Conservation (phyloP, 2,888 invertebrate species). For the Lumbricus terrestris region DNA sequence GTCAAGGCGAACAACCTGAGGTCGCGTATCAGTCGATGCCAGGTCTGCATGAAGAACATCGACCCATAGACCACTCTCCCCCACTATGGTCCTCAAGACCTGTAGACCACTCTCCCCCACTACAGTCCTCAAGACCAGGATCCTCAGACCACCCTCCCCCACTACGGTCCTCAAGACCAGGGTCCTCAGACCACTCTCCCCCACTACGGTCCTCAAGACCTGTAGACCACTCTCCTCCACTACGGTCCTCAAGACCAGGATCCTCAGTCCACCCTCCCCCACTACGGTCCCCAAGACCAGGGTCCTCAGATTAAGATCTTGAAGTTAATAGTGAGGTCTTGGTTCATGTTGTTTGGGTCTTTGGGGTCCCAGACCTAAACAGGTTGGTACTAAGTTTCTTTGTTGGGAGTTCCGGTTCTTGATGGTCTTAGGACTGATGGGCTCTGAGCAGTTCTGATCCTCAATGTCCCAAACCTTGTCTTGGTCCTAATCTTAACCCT, state of each 20-base stretch:
- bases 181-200: no score
- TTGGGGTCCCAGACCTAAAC: background rate
- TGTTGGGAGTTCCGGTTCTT: background rate
- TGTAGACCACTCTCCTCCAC: background rate
- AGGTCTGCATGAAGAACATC: conserved; percentile 55
- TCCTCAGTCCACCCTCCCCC: no score
- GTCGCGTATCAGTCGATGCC: conserved; percentile 66
- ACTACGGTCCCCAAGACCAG: no score
- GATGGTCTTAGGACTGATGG: background rate
- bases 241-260: background rate
- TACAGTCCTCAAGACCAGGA: background rate
- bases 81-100: background rate
- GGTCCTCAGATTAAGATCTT: background rate
- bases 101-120: background rate
- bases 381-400: background rate
- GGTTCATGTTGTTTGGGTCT: no score
- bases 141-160: no score
- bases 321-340: background rate
- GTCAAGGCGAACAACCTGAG: conserved; percentile 84
- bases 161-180: no score
- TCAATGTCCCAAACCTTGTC: background rate
- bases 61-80: background rate
- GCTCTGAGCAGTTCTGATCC: background rate
- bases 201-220: background rate
- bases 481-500: background rate